Evolutionary conservation across 2,888 invertebrate species (phyloP), one percentile per base, ranked within the genome.

Genomic region (Diogma glabrata): DNA sequence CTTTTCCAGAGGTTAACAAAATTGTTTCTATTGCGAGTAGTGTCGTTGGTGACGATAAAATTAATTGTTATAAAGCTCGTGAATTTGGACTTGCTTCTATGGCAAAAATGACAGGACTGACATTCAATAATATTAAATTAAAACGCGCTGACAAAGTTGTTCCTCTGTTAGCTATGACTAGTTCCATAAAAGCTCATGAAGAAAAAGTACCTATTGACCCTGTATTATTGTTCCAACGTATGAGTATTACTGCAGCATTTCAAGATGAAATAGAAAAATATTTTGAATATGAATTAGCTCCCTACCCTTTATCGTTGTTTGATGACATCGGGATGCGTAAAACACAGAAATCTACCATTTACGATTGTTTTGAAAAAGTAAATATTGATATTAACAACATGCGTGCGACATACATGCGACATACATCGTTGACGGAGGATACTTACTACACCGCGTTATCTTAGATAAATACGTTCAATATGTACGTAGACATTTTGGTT

Each of bases 131-230:
- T 28, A 28, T 28, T 10, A 28, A 28, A 28, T 28, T 28, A 28
- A 28, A 28, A 28, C 28, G 28, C 28, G 28, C 28, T 28, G 28
- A 28, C 28, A 28, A 28, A 28, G 28, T 28, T 28, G 28, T 28
- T 28, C 7, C 28, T 28, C 28, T 28, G 7, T 9, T 10, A 28
- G 28, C 28, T 28, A 28, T 7, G 10, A 28, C 28, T 28, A 28
- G 28, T 28, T 51, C 60, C 50, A 51, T 65, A 40, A 64, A 64
- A 63, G 58, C 64, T 56, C 58, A 63, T 38, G 61, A 64, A 20
- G 58, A 60, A 38, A 55, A 58, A 51, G 60, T 65, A 46, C 57
- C 61, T 36, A 46, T 63, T 23, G 14, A 36, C 19, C 23, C 50
- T 36, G 17, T 40, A 24, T 38, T 54, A 50, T 47, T 54, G 36